Evolutionary conservation across 2,113 vertebrate genomes (phyloP).

Genomic region (Opisthocomus hoazin): DNA sequence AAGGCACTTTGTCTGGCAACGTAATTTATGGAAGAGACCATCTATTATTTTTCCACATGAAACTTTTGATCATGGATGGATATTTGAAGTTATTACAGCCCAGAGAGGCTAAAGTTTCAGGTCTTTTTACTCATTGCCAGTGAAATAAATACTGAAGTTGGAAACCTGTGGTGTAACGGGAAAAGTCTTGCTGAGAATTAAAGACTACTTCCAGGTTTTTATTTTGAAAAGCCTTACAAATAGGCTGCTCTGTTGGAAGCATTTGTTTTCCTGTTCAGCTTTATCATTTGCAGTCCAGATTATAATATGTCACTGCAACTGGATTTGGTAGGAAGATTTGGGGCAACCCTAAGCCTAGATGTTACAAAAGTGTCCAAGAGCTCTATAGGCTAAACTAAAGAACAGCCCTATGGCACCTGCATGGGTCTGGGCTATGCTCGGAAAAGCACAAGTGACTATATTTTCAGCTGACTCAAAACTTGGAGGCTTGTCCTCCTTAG

Average conservation of each 20-base stretch:
- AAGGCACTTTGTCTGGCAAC: background rate
- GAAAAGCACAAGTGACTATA: background rate
- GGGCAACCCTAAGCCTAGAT: background rate
- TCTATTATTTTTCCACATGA: slow-evolving; percentile 41
- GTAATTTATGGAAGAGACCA: background rate
- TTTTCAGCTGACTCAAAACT: background rate
- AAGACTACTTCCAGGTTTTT: background rate
- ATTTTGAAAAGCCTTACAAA: background rate
- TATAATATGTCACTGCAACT: background rate
- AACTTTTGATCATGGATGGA: background rate
- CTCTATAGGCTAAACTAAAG: background rate
- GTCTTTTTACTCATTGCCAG: slow-evolving; percentile 18
- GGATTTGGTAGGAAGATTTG: background rate
- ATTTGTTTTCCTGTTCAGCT: background rate
- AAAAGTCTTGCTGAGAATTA: slow-evolving; percentile 21
- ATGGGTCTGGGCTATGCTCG: background rate
- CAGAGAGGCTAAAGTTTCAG: slow-evolving; percentile 9
- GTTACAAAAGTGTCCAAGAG: background rate
- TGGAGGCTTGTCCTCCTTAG: background rate
- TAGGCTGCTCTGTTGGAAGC: background rate
- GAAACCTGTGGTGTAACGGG: background rate
- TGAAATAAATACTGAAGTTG: slow-evolving; percentile 6
- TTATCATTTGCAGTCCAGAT: background rate
- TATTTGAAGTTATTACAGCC: slow-evolving; percentile 5
- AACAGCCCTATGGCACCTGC: background rate